phyloP scores from a whole-genome alignment of 2,888 invertebrate species.

The Steinernema hermaphroditum region DNA sequence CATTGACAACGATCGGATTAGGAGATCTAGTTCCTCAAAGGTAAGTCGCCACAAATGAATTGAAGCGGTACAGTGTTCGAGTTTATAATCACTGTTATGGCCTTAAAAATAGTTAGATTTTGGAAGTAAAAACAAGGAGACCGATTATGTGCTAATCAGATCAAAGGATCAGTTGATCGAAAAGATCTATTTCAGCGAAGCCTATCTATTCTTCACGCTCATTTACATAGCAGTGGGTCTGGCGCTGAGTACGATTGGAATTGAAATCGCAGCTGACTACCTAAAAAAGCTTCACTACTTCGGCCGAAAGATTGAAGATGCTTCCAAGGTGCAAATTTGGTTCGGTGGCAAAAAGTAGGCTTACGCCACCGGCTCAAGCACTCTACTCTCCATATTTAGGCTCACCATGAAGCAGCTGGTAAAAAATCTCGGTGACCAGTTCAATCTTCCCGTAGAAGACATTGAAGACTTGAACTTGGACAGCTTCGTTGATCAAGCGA shows the following conservation, averaged over 20 bases:
- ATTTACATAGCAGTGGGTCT: slow-evolving; percentile 60
- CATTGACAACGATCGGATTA: slow-evolving; percentile 61
- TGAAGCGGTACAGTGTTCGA: too few relatives aligned
- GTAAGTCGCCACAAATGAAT: slow-evolving; percentile 71
- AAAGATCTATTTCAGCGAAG: slow-evolving; percentile 31
- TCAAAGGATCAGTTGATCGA: neutral
- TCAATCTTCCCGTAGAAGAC: slow-evolving; percentile 58
- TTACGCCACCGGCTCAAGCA: neutral
- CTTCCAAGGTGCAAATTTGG: slow-evolving; percentile 62
- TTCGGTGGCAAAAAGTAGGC: slow-evolving; percentile 59
- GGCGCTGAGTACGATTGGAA: slow-evolving; percentile 62
- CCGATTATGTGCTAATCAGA: neutral
- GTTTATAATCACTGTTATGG: too few relatives aligned
- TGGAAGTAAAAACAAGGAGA: neutral
- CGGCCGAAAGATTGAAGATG: slow-evolving; percentile 61
- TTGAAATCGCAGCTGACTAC: slow-evolving; percentile 63
- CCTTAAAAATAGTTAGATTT: too few relatives aligned
- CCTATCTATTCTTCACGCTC: slow-evolving; percentile 54
- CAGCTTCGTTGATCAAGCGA: slow-evolving; percentile 59
- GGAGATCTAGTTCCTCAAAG: slow-evolving; percentile 62
- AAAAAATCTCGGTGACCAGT: slow-evolving; percentile 60
- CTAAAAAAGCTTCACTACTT: slow-evolving; percentile 63
- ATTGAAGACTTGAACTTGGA: slow-evolving; percentile 55
- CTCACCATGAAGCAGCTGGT: slow-evolving; percentile 60
- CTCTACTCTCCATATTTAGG: slow-evolving; percentile 33